Evolutionary conservation across 2,888 invertebrate species (phyloP).

Genomic region (Lissocephala sabroskyi): DNA sequence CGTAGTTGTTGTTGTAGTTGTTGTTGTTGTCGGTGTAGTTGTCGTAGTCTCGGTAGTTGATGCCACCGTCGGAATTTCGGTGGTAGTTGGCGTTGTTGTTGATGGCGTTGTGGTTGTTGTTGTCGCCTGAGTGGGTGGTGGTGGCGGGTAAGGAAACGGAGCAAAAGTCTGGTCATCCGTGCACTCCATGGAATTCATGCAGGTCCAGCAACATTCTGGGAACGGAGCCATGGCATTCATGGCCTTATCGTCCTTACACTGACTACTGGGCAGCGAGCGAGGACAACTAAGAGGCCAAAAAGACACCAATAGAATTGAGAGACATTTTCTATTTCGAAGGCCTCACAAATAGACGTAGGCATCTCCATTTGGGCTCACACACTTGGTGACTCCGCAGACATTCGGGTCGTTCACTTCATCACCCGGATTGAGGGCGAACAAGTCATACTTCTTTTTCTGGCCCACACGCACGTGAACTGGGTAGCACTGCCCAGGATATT

Average conservation of each 20-base stretch:
- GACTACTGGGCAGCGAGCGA: not conserved
- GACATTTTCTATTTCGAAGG: not conserved
- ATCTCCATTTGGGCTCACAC: not conserved
- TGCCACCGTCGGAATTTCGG: no score
- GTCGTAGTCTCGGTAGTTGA: no score
- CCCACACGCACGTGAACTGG: constrained; percentile 6
- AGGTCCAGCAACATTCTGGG: not conserved
- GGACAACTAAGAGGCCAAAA: not conserved
- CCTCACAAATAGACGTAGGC: not conserved
- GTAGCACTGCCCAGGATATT: not conserved
- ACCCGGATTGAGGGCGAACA: constrained; percentile 6
- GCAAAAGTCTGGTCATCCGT: not conserved
- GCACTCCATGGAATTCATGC: not conserved
- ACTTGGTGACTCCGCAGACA: constrained; percentile 5
- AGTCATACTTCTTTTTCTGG: constrained; percentile 4
- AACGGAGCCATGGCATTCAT: not conserved
- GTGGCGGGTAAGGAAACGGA: not conserved
- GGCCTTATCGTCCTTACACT: not conserved
- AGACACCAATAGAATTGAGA: no score
- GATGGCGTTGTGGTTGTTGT: no score
- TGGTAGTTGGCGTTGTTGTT: no score
- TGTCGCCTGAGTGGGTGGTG: not conserved
- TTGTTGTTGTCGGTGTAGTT: no score
- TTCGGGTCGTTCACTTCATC: constrained; percentile 7
- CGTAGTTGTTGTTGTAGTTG: no score